These are phyloP conservation scores for Mesorhabditis spiculigera DNA, from an alignment of 2,888 invertebrate species.

Conservation along the genomic window DNA sequence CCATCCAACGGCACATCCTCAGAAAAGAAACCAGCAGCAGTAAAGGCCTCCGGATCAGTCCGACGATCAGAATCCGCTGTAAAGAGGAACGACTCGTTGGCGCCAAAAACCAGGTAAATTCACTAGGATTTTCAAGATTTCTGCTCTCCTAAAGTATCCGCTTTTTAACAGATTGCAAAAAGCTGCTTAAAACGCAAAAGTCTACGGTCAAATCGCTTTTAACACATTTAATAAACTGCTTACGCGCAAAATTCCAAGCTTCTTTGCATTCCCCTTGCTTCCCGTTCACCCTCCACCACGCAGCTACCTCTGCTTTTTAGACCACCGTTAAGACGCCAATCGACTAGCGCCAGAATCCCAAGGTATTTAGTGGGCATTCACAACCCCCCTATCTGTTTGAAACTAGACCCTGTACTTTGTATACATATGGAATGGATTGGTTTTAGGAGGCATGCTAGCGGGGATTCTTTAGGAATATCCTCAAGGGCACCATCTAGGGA, in stretches of 20 bases:
- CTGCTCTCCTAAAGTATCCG: neutral
- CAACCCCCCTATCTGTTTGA: too few species aligned
- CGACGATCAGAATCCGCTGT: neutral
- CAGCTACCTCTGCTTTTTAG: neutral
- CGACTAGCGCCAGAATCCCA: neutral
- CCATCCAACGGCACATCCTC: neutral
- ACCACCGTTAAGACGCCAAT: constrained; percentile 4
- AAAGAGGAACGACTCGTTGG: neutral
- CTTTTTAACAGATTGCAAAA: too few species aligned
- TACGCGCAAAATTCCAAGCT: too few species aligned
- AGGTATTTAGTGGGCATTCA: neutral
- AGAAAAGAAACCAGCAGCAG: neutral
- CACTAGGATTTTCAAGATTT: neutral
- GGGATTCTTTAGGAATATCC: too few species aligned
- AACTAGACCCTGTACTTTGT: too few species aligned
- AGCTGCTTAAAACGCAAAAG: too few species aligned
- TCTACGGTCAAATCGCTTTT: too few species aligned
- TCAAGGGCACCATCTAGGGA: too few species aligned
- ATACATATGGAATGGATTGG: too few species aligned
- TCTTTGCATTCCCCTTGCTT: neutral
- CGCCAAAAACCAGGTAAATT: neutral
- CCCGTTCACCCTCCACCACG: neutral
- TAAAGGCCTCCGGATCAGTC: neutral
- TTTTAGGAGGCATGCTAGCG: too few species aligned
- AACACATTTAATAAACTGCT: too few species aligned